Evolutionary conservation across 2,888 invertebrate genomes (phyloP).

Genomic region (Pyrgus malvae): DNA sequence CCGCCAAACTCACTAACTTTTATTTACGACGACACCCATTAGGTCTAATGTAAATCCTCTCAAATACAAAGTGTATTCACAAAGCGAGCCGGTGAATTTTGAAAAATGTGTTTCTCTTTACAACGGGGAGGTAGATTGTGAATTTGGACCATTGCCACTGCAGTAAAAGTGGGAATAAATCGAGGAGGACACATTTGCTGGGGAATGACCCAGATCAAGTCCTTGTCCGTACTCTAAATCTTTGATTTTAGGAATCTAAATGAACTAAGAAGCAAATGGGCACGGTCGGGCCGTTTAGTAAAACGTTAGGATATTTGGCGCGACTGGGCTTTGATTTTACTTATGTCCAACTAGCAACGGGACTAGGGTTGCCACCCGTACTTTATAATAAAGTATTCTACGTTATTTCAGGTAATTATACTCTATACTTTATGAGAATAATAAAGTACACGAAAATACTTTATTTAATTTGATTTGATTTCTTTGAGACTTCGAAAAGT

Average conservation of each 20-base stretch:
- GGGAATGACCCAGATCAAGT: conserved; percentile 69
- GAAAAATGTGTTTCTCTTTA: conserved; percentile 67
- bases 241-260: conserved; percentile 40
- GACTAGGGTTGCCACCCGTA: too few relatives aligned
- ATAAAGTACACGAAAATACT: too few relatives aligned
- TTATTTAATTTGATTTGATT: too few relatives aligned
- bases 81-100: conserved; percentile 58
- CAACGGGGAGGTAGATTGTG: conserved; percentile 64
- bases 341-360: not conserved
- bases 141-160: conserved; percentile 76
- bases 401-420: too few relatives aligned
- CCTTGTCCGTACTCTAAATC: conserved; percentile 41
- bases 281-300: not conserved
- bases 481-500: too few relatives aligned
- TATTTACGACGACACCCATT: conserved; percentile 28
- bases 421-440: too few relatives aligned
- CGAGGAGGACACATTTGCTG: conserved; percentile 64
- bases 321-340: not conserved
- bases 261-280: conserved; percentile 31
- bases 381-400: too few relatives aligned
- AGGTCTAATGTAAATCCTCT: conserved; percentile 23
- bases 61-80: conserved; percentile 27
- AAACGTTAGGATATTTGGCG: not conserved
- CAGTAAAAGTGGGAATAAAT: conserved; percentile 79
- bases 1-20: conserved; percentile 11